A percentile compares a stretch with the other conserved stretches of the same genome.
Conservation (phyloP, 2,797 vertebrate genomes). For the Pangasius mekongensis region DNA sequence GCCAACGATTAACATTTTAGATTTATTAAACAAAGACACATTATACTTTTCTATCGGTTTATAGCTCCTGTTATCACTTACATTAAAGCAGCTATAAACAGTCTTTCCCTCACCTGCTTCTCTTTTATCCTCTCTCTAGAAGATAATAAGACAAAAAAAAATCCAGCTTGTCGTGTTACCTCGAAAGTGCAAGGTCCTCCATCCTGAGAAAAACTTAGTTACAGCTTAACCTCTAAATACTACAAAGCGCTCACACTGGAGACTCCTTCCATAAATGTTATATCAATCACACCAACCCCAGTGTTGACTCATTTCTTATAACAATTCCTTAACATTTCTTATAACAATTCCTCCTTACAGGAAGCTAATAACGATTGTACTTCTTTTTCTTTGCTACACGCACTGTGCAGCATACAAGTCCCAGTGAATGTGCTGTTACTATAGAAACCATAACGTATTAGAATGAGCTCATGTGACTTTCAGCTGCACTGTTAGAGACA, state of each 20-base stretch:
- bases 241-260: not conserved
- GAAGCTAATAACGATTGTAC: not conserved
- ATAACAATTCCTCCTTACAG: not conserved
- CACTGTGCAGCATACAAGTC: not conserved
- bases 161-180: not conserved
- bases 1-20: too few relatives aligned
- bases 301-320: not conserved
- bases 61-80: not conserved
- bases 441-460: not conserved
- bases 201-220: not conserved
- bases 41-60: not conserved
- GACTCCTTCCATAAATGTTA: not conserved
- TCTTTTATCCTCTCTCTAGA: not conserved
- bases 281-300: not conserved
- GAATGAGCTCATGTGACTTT: not conserved
- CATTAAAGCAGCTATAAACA: too few relatives aligned
- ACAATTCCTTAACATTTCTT: not conserved
- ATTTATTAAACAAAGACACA: not conserved
- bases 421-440: not conserved
- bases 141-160: not conserved
- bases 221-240: not conserved
- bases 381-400: not conserved
- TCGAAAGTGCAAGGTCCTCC: too few relatives aligned
- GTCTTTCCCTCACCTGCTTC: not conserved
- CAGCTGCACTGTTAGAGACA: too few relatives aligned